phyloP scores from a whole-genome alignment of 2,113 vertebrate species.

The Micromys minutus region DNA sequence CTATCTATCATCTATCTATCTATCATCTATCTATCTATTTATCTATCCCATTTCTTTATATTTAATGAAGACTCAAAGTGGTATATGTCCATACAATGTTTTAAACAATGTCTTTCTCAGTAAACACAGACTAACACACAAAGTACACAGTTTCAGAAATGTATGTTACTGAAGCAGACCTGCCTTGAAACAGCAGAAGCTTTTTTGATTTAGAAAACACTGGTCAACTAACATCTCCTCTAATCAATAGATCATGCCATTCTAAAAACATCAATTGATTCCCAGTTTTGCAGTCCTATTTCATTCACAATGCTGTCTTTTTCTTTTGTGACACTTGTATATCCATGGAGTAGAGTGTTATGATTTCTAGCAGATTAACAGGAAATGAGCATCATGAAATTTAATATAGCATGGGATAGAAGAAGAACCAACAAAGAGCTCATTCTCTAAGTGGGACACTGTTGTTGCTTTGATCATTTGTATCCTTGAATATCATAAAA shows the following conservation, averaged over 20 bases:
- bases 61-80: not conserved
- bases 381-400: no score
- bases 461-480: not conserved
- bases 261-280: not conserved
- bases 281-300: not conserved
- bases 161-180: not conserved
- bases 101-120: not conserved
- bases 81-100: not conserved
- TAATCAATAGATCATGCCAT: not conserved
- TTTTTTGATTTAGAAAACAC: not conserved
- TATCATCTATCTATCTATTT: not conserved
- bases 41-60: not conserved
- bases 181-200: not conserved
- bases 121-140: not conserved
- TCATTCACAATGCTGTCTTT: not conserved
- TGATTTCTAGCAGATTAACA: not conserved
- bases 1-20: not conserved
- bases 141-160: not conserved
- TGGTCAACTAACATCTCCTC: not conserved
- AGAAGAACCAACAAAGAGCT: not conserved
- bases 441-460: not conserved
- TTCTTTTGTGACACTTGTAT: not conserved
- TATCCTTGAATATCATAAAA: not conserved
- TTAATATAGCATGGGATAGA: not conserved
- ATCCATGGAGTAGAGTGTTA: accelerated